A percentile compares a stretch with the other conserved stretches of the same genome.
Conservation (phyloP, 2,797 vertebrate species). For the Enteromius fasciolatus region DNA sequence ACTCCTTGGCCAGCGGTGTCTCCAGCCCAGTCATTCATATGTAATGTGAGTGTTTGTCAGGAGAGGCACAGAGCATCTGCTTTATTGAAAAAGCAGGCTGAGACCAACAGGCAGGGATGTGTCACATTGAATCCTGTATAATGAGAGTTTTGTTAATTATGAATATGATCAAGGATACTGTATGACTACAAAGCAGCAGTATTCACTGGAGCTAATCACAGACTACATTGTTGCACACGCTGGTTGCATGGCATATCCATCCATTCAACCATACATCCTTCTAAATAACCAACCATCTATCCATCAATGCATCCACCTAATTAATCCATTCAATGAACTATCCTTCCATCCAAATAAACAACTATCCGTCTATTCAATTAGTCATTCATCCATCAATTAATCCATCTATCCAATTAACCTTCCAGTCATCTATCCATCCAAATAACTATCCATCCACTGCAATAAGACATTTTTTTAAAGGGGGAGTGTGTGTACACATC, state of each 20-base stretch:
- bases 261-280: not conserved
- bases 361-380: not conserved
- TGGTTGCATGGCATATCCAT: not conserved
- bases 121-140: slow-evolving; percentile 56
- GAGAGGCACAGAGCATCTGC: slow-evolving; percentile 67
- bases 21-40: slow-evolving; percentile 70
- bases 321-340: not conserved
- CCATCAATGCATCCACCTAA: not conserved
- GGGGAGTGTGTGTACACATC: too few relatives aligned
- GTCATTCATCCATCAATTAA: not conserved
- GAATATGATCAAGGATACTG: slow-evolving; percentile 69
- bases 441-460: not conserved
- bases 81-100: slow-evolving; percentile 65
- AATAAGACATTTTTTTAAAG: not conserved
- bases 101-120: slow-evolving; percentile 55
- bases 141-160: slow-evolving; percentile 61
- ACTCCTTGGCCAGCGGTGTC: slow-evolving; percentile 58
- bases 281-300: not conserved
- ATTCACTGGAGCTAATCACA: slow-evolving; percentile 18
- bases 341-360: not conserved
- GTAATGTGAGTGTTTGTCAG: slow-evolving; percentile 65
- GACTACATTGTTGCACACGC: not conserved
- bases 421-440: not conserved
- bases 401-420: too few relatives aligned
- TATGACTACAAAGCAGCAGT: slow-evolving; percentile 29